A percentile compares a stretch with the other conserved stretches of the same genome.
These are phyloP conservation scores for Celastrina argiolus DNA, from an alignment of 2,888 invertebrate genomes.

Conservation along the genomic window DNA sequence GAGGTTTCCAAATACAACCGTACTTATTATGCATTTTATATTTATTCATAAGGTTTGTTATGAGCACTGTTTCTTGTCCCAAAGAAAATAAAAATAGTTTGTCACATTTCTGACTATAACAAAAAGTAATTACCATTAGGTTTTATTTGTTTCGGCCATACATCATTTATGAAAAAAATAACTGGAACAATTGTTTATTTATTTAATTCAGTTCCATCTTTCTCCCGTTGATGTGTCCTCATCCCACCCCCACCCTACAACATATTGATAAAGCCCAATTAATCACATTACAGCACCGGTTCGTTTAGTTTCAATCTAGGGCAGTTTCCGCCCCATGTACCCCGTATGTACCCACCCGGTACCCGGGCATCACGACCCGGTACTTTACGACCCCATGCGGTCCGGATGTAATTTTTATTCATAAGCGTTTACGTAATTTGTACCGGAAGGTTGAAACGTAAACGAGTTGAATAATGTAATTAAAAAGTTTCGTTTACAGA, in stretches of 20 bases:
- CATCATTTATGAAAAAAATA: too few relatives aligned
- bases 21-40: too few relatives aligned
- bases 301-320: slow-evolving; percentile 22
- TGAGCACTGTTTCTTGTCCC: too few relatives aligned
- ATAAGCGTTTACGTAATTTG: slow-evolving; percentile 13
- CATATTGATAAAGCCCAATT: slow-evolving; percentile 2
- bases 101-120: too few relatives aligned
- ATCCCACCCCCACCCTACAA: not conserved
- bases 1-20: too few relatives aligned
- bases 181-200: too few relatives aligned
- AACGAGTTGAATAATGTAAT: not conserved
- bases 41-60: too few relatives aligned
- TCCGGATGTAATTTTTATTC: slow-evolving; percentile 21
- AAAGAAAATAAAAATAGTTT: too few relatives aligned
- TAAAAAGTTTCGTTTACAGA: not conserved
- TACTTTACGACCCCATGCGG: slow-evolving; percentile 14
- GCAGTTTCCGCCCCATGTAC: slow-evolving; percentile 12
- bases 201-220: too few relatives aligned
- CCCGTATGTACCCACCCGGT: too few relatives aligned
- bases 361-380: slow-evolving; percentile 2
- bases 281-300: slow-evolving; percentile 4
- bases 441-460: not conserved
- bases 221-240: not conserved
- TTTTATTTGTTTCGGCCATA: too few relatives aligned
- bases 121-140: too few relatives aligned